Percentiles rank a stretch among this genome's conserved stretches.
Conservation (phyloP, 2,113 vertebrate genomes). For the Paradisaea rubra region DNA sequence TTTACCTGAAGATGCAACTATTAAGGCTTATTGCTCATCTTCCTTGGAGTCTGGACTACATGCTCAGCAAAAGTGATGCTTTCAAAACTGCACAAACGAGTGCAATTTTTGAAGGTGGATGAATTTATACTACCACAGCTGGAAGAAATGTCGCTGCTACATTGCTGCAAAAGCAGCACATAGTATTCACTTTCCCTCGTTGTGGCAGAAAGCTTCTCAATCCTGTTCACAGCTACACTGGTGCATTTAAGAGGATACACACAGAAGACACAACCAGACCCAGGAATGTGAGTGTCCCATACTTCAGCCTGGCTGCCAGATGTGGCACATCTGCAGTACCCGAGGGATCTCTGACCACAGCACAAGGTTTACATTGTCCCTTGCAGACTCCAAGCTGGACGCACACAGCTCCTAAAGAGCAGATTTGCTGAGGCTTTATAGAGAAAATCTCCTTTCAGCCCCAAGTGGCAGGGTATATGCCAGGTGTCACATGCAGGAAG, state of each 20-base stretch:
- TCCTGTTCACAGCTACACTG: not conserved
- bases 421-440: not conserved
- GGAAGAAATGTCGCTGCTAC: not conserved
- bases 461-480: rapidly evolving
- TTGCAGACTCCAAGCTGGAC: not conserved
- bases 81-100: not conserved
- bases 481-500: not conserved
- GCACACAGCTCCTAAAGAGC: not conserved
- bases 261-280: not conserved
- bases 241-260: not conserved
- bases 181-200: not conserved
- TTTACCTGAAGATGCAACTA: not conserved
- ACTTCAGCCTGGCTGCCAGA: not conserved
- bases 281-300: rapidly evolving
- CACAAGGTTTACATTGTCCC: not conserved
- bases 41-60: not conserved
- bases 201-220: not conserved
- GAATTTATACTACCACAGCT: not conserved
- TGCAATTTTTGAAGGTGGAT: not conserved
- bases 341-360: not conserved
- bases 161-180: not conserved
- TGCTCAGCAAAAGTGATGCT: not conserved
- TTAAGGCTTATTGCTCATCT: not conserved
- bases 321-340: not conserved
- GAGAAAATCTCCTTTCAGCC: not conserved